These are phyloP conservation scores for Chaenocephalus aceratus DNA, from an alignment of 2,113 vertebrate species.

Conservation along the genomic window DNA sequence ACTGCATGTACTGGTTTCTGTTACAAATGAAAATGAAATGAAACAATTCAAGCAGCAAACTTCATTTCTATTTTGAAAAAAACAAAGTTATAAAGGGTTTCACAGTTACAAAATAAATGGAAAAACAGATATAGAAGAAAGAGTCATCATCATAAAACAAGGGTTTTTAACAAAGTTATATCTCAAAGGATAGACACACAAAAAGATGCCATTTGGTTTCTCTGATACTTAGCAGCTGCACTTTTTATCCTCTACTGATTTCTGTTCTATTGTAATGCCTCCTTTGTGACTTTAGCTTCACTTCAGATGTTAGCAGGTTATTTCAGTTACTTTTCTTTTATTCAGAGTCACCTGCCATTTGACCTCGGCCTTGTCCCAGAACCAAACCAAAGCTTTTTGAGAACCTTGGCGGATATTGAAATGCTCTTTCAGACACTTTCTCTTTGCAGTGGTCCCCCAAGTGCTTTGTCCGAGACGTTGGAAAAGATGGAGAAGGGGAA, in stretches of 20 bases:
- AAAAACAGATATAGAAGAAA: background rate
- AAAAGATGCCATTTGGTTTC: background rate
- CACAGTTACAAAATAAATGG: background rate
- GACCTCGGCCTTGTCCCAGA: conserved; percentile 46
- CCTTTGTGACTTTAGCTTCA: conserved; percentile 11
- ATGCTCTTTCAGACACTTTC: conserved; percentile 52
- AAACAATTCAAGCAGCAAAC: background rate
- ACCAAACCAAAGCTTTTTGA: conserved; percentile 35
- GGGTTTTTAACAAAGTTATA: background rate
- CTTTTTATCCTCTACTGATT: background rate
- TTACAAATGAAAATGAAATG: background rate
- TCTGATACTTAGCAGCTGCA: background rate
- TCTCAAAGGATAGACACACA: background rate
- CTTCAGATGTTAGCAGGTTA: conserved; percentile 21
- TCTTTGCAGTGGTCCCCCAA: conserved; percentile 28
- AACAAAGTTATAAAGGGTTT: background rate
- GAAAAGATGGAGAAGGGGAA: conserved; percentile 44
- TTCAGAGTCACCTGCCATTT: conserved; percentile 55
- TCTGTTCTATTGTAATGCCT: background rate
- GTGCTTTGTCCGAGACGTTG: conserved; percentile 59
- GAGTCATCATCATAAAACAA: background rate
- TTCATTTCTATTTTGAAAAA: background rate
- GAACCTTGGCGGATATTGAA: conserved; percentile 55
- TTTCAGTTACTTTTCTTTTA: conserved; percentile 45
- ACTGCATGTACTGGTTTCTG: background rate